These are phyloP conservation scores for Sciaenops ocellatus DNA, from an alignment of 2,797 vertebrate species.

Conservation along the genomic window DNA sequence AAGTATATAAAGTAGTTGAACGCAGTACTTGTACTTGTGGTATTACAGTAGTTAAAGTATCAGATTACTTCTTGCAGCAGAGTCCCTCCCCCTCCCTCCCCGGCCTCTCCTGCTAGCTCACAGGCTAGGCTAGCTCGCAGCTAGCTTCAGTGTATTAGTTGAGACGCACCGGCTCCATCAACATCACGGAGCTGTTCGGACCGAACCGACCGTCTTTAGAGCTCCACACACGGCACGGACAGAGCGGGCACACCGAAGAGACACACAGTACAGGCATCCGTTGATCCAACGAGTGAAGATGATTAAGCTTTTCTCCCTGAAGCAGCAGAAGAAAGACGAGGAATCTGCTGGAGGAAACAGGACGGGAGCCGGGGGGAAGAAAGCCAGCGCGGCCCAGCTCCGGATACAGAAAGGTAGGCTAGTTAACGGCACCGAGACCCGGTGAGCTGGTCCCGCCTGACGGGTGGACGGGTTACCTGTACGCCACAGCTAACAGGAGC, in stretches of 20 bases:
- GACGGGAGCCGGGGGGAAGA: conserved; percentile 90
- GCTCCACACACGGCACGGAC: conserved; percentile 6
- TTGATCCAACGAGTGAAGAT: conserved; percentile 81
- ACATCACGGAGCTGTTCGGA: conserved; percentile 70
- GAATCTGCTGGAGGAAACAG: conserved; percentile 95
- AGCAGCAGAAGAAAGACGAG: conserved; percentile 99
- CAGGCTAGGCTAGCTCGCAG: conserved; percentile 69
- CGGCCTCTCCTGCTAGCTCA: conserved; percentile 57
- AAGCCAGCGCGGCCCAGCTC: conserved; percentile 96
- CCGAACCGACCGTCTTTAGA: conserved; percentile 21
- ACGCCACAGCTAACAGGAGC: not conserved
- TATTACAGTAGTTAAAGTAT: no score
- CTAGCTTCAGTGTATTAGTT: conserved; percentile 64
- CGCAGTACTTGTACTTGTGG: no score
- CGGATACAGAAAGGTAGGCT: conserved; percentile 94
- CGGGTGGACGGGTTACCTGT: no score
- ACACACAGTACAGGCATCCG: conserved; percentile 25
- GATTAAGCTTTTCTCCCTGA: conserved; percentile 98
- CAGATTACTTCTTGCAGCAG: no score
- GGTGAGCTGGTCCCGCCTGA: no score
- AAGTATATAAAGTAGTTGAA: no score
- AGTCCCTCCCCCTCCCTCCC: not conserved
- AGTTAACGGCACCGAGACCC: not conserved
- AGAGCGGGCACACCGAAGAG: conserved; percentile 22
- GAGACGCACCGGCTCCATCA: conserved; percentile 80